Percentiles rank a stretch among this genome's conserved stretches.
Conservation (phyloP, 2,888 invertebrate species). For the Pachydiplax longipennis region DNA sequence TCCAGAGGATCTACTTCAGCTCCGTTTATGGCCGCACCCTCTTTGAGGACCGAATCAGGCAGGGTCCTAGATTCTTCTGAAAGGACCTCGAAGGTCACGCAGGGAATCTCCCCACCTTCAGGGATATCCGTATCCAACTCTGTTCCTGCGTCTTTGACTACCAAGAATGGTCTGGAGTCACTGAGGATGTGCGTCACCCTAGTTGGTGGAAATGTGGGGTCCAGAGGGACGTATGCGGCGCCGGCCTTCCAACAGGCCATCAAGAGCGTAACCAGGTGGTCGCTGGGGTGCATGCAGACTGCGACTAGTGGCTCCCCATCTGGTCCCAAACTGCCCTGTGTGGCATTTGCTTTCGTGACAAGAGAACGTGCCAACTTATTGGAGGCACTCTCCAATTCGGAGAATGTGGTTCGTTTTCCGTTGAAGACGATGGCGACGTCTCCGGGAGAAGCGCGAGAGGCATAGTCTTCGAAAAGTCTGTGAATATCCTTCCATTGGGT, state of each 20-base stretch:
- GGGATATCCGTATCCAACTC: background rate
- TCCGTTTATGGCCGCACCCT: background rate
- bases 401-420: constrained; percentile 69
- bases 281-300: constrained; percentile 80
- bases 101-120: background rate
- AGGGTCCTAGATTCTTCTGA: background rate
- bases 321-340: constrained; percentile 59
- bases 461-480: constrained; percentile 62
- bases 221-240: constrained; percentile 84
- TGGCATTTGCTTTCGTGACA: constrained; percentile 58
- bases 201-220: constrained; percentile 73
- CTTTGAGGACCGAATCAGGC: background rate
- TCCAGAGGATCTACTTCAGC: constrained; percentile 17
- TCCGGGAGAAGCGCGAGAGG: background rate
- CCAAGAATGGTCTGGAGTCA: constrained; percentile 75
- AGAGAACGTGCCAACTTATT: constrained; percentile 68
- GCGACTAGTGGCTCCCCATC: constrained; percentile 79
- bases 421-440: constrained; percentile 63
- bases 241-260: constrained; percentile 83
- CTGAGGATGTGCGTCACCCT: constrained; percentile 78
- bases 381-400: constrained; percentile 65
- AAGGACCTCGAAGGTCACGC: background rate
- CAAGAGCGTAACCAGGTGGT: constrained; percentile 71
- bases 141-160: constrained; percentile 73
- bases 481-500: constrained; percentile 62